These are phyloP conservation scores for Philaethria dido DNA, from an alignment of 2,888 invertebrate genomes.

Conservation along the genomic window DNA sequence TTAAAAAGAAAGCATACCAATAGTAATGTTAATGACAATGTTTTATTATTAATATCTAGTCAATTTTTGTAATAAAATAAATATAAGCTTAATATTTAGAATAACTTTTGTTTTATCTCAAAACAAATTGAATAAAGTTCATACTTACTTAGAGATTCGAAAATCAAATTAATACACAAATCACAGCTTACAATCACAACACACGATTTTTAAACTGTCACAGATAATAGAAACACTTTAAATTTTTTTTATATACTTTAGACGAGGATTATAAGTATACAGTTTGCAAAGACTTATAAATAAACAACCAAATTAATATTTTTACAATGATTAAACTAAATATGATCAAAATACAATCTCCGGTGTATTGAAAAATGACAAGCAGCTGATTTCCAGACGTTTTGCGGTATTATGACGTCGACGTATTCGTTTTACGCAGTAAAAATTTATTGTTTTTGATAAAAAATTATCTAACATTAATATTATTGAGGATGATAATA, in stretches of 20 bases:
- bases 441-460: no score
- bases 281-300: neutral
- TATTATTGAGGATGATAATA: no score
- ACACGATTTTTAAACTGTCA: slow-evolving; percentile 10
- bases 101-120: neutral
- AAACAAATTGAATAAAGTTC: neutral
- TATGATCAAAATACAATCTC: neutral
- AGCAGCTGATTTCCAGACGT: slow-evolving; percentile 29
- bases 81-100: no score
- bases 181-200: slow-evolving; percentile 7
- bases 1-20: no score
- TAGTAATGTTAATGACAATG: no score
- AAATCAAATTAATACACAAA: slow-evolving; percentile 21
- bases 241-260: neutral
- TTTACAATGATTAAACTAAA: neutral
- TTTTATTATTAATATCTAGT: no score
- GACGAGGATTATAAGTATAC: neutral
- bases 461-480: no score
- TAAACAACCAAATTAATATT: neutral
- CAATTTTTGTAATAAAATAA: no score
- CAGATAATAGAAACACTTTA: neutral
- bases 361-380: slow-evolving; percentile 12
- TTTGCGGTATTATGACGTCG: neutral
- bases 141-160: slow-evolving; percentile 17
- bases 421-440: slow-evolving; percentile 6